These are phyloP conservation scores for Sesamia nonagrioides DNA, from an alignment of 1,140 invertebrate genomes.

Conservation along the genomic window DNA sequence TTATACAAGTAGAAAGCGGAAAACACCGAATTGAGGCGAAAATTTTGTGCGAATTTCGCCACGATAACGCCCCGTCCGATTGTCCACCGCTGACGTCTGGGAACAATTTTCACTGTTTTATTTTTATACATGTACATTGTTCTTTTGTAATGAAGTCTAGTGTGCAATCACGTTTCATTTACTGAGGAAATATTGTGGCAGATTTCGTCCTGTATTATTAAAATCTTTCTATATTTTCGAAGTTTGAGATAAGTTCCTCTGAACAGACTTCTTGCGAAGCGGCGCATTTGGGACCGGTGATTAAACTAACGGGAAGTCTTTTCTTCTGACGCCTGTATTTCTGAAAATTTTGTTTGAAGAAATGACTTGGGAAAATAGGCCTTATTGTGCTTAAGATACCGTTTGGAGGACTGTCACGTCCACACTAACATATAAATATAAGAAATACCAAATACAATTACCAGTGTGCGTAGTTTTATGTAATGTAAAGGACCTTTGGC, in stretches of 20 bases:
- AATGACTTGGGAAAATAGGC: background rate
- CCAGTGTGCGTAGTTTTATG: conserved; percentile 35
- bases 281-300: background rate
- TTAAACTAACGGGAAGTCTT: background rate
- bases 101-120: conserved; percentile 54
- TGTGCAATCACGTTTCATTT: conserved; percentile 37
- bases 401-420: conserved; percentile 31
- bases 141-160: conserved; percentile 60
- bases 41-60: conserved; percentile 57
- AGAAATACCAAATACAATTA: conserved; percentile 42
- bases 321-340: background rate
- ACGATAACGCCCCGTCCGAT: conserved; percentile 59
- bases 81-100: conserved; percentile 55
- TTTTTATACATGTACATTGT: conserved; percentile 54
- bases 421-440: conserved; percentile 35
- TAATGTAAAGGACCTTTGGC: conserved; percentile 40
- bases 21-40: conserved; percentile 59
- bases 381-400: conserved; percentile 12
- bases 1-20: conserved; percentile 53
- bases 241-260: conserved; percentile 18
- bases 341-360: background rate
- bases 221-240: conserved; percentile 28
- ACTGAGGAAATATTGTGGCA: conserved; percentile 17
- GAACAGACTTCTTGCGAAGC: background rate
- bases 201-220: conserved; percentile 14